Evolutionary conservation across 1,140 invertebrate species (phyloP).

Genomic region (Melitaea cinxia): DNA sequence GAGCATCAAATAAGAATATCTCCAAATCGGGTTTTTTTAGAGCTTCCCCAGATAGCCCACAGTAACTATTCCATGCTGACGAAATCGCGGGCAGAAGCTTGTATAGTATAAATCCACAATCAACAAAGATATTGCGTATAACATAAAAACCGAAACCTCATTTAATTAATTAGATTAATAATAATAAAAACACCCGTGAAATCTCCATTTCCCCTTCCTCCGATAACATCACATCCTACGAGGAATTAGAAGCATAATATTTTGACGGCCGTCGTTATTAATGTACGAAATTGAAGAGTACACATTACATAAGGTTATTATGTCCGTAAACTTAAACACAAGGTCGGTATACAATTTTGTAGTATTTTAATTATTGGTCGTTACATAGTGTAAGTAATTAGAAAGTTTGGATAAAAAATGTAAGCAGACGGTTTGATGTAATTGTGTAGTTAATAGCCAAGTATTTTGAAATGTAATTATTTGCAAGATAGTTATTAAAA

Average conservation of each 20-base stretch:
- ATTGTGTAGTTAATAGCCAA: no score
- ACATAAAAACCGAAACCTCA: neutral
- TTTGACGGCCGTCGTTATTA: constrained; percentile 18
- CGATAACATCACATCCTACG: constrained; percentile 17
- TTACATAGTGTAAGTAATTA: neutral
- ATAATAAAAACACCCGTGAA: neutral
- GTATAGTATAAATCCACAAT: no score
- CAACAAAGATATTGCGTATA: no score
- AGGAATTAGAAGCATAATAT: constrained; percentile 25
- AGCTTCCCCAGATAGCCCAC: no score
- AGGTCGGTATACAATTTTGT: neutral
- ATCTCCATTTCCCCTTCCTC: constrained; percentile 25
- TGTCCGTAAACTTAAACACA: neutral
- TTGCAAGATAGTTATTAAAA: no score
- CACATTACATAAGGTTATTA: neutral
- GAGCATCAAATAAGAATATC: no score
- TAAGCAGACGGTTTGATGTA: neutral
- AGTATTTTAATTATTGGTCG: neutral
- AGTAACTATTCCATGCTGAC: no score
- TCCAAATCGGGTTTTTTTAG: no score
- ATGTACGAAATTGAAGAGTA: neutral
- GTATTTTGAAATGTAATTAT: no score
- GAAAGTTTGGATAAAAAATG: neutral
- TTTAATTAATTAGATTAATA: neutral
- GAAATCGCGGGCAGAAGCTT: no score